Percentiles rank a stretch among this genome's conserved stretches.
phyloP scores from a whole-genome alignment of 2,888 invertebrate species.

The Caradrina kadenii region DNA sequence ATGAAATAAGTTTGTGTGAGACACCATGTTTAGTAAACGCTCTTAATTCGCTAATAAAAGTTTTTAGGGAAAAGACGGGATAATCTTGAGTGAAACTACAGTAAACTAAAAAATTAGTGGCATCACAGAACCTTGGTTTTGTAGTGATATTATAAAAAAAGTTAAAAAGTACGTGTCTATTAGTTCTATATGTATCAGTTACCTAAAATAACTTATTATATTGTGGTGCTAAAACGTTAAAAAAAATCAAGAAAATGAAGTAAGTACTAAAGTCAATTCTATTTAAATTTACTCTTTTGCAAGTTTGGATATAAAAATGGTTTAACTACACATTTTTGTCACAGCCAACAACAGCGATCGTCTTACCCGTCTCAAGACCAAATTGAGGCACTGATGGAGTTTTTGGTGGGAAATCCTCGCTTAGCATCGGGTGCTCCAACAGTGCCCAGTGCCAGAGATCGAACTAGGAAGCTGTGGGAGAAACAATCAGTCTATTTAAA shows the following conservation, averaged over 20 bases:
- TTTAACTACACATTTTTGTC: neutral
- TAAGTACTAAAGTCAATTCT: neutral
- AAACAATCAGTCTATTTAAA: constrained; percentile 5
- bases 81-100: no score
- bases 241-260: neutral
- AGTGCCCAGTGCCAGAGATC: constrained; percentile 1
- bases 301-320: no score
- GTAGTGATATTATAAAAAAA: neutral
- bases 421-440: constrained; percentile 6
- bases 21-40: no score
- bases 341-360: neutral
- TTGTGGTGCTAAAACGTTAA: neutral
- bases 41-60: no score
- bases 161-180: neutral
- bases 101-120: neutral
- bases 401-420: constrained; percentile 7
- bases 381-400: constrained; percentile 10
- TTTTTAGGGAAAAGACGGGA: no score
- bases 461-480: constrained; percentile 18
- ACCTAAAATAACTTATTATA: neutral
- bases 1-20: no score
- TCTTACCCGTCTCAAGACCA: constrained; percentile 13
- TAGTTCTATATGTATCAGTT: neutral
- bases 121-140: neutral
- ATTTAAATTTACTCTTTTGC: no score